Base-by-base conservation (phyloP, 1,140 invertebrate genomes). In the Lethrus apterus region DNA sequence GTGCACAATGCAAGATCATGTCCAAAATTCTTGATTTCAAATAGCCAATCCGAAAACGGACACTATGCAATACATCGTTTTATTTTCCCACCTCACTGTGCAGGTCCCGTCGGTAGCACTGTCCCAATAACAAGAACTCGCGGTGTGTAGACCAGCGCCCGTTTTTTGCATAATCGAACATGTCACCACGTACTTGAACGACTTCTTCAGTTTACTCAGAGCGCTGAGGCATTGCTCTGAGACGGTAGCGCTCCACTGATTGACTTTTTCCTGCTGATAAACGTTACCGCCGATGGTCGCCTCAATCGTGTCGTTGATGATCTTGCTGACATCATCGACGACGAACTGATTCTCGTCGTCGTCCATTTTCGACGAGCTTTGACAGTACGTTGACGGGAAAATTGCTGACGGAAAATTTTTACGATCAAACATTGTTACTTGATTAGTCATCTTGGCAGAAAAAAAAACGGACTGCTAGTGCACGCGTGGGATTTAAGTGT, bases 81-180 rank as follows among this genome's bases (percentile, higher is more conserved):
- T 98, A 65, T 98, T 98, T 64, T 98, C 94, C 94, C 94, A 98
- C 59, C 93, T 84, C 2, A 98, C 91, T 0, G 93, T 98, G 68
- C 92, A 97, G 48, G 89, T 92, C 50, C 91, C 91, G 72, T 98
- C 95, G 4, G 93, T 96, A 10, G 82, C 78, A 55, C 90, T 94
- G 66, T 98, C 94, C 94, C 94, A 98, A 66, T 83, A 98, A 66
- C 94, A 98, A 1, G 93, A 93, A 58, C 90, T 94, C 0, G 94
- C 92, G n/a, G 93, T 96, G 66, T 98, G 93, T 34, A 98, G 71
- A 20, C 93, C 94, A 11, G 93, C 89, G 13, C 94, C 94, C 69
- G 93, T 97, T 70, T 98, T 98, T 71, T 98, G 94, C 82, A 97
- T 96, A 52, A 98, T 95, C 19, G 92, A 92, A 66, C 93, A 95